Base-by-base conservation (phyloP, 35 echinoderm and acorn worm genomes). In the Patiria miniata region DNA sequence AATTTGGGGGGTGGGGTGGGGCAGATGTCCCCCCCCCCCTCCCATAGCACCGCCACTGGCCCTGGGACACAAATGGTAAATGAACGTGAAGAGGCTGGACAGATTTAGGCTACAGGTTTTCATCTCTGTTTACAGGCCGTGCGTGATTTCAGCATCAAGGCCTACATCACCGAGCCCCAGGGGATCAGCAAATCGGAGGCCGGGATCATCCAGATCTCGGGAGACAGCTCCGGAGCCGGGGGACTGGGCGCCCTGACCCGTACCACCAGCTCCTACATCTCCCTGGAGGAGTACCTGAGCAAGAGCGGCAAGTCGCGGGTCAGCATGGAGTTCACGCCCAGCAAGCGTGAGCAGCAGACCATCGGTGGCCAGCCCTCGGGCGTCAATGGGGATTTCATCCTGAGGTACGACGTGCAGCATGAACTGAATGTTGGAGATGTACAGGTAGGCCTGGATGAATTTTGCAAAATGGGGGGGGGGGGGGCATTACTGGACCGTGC, bases 351-450 rank as follows among this genome's bases (percentile, higher is more conserved):
- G 8, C 93, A 95, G 80, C 50, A 85, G 68, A 55, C 47, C 36
- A 77, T 84, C 52, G 86, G 79, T 17, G 34, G 65, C 65, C 56
- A 68, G 37, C 23, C 44, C 22, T 39, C 80, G 33, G 95, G 95
- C 32, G 80, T 97, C 37, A 83, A 82, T 18, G 95, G 95, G 26
- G 91, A 93, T 37, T 97, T 93, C 78, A 93, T 93, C 37, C 39
- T 97, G 19, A 79, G 88, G 26, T 97, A 97, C 37, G 95, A 97
- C 42, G 83, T 97, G 36, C 42, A 52, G 10, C 95, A 97, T 54
- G 51, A 78, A 40, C 84, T 81, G 37, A 88, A 93, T 85, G 85
- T 93, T 76, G 95, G 95, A 36, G 92, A 97, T 23, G 83, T 97
- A 16, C 77, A 81, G 87, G 95, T 97, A 73, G 76, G 81, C 77